Evolutionary conservation across 2,113 vertebrate genomes (phyloP).

Genomic region (Bucco capensis): DNA sequence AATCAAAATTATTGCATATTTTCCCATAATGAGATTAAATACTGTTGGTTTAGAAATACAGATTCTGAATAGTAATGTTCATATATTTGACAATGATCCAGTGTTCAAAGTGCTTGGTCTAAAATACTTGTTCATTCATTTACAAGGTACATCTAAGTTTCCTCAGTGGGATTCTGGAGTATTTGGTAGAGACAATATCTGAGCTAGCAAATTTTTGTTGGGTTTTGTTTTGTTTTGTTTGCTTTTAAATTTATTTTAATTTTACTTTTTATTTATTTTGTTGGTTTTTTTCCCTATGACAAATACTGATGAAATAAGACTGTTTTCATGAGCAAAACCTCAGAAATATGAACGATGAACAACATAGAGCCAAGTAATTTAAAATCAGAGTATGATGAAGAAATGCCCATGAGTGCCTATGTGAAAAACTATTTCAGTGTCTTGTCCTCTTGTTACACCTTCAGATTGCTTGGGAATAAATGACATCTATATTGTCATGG

Average conservation of each 20-base stretch:
- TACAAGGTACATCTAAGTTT: neutral
- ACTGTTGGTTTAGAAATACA: neutral
- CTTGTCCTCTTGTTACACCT: neutral
- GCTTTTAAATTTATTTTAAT: neutral
- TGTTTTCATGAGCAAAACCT: neutral
- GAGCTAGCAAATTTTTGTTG: fast-evolving
- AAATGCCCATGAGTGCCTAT: neutral
- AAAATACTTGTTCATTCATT: neutral
- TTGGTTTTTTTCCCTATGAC: fast-evolving
- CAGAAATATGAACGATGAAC: neutral
- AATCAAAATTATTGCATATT: neutral
- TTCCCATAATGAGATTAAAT: neutral
- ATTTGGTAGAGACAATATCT: neutral
- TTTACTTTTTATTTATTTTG: neutral
- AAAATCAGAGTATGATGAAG: neutral
- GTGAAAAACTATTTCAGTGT: neutral
- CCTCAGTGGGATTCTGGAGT: neutral
- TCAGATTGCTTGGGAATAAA: neutral
- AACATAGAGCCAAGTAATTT: neutral
- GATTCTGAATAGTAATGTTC: neutral
- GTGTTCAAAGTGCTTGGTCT: neutral
- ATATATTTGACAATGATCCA: neutral
- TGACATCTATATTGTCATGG: neutral
- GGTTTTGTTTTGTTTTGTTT: neutral
- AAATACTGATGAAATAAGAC: neutral